Evolutionary conservation across 2,113 vertebrate genomes (phyloP).

Genomic region (Proteles cristata): DNA sequence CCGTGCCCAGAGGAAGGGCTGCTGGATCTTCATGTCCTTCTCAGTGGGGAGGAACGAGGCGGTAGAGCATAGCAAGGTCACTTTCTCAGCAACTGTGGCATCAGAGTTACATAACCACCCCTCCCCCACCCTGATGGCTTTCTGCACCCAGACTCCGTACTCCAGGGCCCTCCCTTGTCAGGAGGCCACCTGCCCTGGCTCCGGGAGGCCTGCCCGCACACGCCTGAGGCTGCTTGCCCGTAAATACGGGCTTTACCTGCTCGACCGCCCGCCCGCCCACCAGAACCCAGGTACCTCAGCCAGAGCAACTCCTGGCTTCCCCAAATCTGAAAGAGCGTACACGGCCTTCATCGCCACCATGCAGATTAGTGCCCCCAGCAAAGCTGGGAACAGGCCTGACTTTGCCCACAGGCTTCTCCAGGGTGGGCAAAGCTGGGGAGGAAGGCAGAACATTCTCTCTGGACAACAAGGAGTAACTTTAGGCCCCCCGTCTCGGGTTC

Average conservation of each 20-base stretch:
- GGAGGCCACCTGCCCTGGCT: constrained; percentile 53
- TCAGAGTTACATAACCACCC: constrained; percentile 15
- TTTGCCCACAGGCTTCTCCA: background rate
- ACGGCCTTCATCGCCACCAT: rapidly evolving
- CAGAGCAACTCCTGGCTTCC: rapidly evolving
- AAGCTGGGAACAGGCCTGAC: rapidly evolving
- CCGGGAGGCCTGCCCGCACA: background rate
- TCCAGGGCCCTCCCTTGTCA: background rate
- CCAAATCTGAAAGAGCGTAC: rapidly evolving
- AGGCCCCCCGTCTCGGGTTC: background rate
- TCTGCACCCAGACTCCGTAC: background rate
- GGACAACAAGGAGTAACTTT: background rate
- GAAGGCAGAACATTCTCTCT: rapidly evolving
- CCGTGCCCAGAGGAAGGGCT: background rate
- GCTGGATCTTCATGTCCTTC: background rate
- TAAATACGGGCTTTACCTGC: constrained; percentile 44
- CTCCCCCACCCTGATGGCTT: background rate
- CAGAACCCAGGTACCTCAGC: background rate
- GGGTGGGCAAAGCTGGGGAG: background rate
- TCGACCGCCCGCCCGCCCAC: background rate
- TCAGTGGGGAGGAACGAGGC: background rate
- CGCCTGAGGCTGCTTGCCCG: background rate
- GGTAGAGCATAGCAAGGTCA: background rate
- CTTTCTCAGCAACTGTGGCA: background rate
- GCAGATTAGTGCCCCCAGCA: background rate